Percentiles rank a stretch among this genome's conserved stretches.
These are phyloP conservation scores for Drosophila colorata DNA, from an alignment of 2,888 invertebrate species.

Conservation along the genomic window DNA sequence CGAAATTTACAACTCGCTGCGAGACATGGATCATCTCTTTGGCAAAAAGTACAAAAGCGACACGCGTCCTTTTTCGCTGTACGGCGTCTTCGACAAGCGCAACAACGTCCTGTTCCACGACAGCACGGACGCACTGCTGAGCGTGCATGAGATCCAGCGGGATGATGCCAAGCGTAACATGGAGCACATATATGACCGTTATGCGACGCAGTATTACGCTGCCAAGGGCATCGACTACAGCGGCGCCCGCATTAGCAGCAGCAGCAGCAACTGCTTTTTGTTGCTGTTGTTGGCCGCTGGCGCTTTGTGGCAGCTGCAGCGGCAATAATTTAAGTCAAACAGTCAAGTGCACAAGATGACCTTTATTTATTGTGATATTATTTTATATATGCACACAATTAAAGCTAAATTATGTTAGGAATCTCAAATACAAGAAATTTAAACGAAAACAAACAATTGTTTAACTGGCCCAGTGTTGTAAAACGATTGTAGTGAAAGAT, in stretches of 20 bases:
- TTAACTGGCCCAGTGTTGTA: conserved; percentile 33
- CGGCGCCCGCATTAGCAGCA: conserved; percentile 5
- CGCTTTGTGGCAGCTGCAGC: conserved; percentile 22
- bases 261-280: conserved; percentile 2
- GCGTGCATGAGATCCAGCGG: conserved; percentile 75
- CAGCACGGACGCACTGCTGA: conserved; percentile 81
- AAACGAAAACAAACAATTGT: conserved; percentile 6
- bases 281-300: conserved; percentile 22
- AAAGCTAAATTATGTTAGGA: conserved; percentile 48
- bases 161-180: conserved; percentile 80
- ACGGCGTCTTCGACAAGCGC: conserved; percentile 88
- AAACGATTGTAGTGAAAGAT: neutral
- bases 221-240: conserved; percentile 25
- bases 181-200: conserved; percentile 82
- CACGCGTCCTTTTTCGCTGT: conserved; percentile 89
- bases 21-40: conserved; percentile 90
- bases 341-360: conserved; percentile 26
- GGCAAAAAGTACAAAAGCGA: conserved; percentile 87
- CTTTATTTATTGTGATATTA: conserved; percentile 75
- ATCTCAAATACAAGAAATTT: conserved; percentile 13
- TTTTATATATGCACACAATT: conserved; percentile 52
- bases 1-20: conserved; percentile 90
- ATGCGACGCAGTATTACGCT: conserved; percentile 70
- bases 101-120: conserved; percentile 88
- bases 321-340: conserved; percentile 29